phyloP scores from a whole-genome alignment of 2,888 invertebrate genomes.

The Ophioninae sp. region DNA sequence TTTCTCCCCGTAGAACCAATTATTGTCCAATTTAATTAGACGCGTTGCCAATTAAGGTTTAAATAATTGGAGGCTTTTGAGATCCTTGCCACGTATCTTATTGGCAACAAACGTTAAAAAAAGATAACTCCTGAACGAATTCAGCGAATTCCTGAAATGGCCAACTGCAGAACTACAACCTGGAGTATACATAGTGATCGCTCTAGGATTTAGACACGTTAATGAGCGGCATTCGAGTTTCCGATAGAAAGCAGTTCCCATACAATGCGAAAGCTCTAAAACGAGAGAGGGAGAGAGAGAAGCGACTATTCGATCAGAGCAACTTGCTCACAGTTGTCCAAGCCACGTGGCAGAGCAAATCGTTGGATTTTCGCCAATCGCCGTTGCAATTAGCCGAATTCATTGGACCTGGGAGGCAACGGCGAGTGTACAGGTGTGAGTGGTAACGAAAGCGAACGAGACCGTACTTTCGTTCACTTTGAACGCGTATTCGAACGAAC shows the following conservation, averaged over 20 bases:
- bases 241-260: constrained; percentile 42
- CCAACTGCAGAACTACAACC: not conserved
- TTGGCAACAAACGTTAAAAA: constrained; percentile 13
- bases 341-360: constrained; percentile 55
- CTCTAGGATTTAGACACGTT: constrained; percentile 54
- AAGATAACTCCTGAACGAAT: constrained; percentile 17
- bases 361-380: constrained; percentile 76
- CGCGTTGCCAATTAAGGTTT: not conserved
- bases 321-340: constrained; percentile 52
- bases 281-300: constrained; percentile 25
- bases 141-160: constrained; percentile 17
- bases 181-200: constrained; percentile 4
- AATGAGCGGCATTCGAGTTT: constrained; percentile 59
- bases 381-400: constrained; percentile 77
- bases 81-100: constrained; percentile 32
- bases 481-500: not conserved
- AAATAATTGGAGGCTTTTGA: constrained; percentile 35
- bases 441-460: constrained; percentile 51
- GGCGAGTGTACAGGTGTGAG: constrained; percentile 14
- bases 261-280: constrained; percentile 23
- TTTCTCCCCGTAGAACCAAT: not conserved
- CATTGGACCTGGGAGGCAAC: constrained; percentile 65
- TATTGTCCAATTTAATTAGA: not conserved
- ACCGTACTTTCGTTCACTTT: constrained; percentile 57
- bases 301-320: constrained; percentile 42